A percentile compares a stretch with the other conserved stretches of the same genome.
Conservation (phyloP, 2,797 vertebrate species). For the Enteromius afrohamiltoni region DNA sequence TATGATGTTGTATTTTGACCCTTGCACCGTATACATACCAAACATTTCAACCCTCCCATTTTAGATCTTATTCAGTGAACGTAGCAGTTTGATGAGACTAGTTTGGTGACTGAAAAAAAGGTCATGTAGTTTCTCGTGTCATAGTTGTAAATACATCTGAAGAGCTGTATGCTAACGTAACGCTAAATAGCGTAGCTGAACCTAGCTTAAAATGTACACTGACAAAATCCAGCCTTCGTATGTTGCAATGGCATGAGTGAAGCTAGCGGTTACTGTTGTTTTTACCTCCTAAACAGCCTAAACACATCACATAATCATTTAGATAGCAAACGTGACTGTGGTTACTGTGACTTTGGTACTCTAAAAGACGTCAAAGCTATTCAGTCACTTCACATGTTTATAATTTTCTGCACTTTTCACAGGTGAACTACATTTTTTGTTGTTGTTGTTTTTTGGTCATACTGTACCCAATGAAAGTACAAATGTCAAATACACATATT, state of each 20-base stretch:
- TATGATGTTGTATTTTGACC: conserved; percentile 57
- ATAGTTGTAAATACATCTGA: conserved; percentile 35
- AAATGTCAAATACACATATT: background rate
- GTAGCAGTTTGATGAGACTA: conserved; percentile 17
- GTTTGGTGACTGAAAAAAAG: conserved; percentile 5
- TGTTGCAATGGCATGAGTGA: conserved; percentile 29
- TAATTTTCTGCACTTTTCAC: conserved; percentile 1
- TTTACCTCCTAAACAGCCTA: conserved; percentile 33
- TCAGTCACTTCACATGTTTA: conserved; percentile 22
- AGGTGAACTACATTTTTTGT: background rate
- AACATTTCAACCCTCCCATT: conserved; percentile 35
- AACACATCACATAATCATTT: conserved; percentile 7
- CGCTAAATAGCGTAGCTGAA: conserved; percentile 28
- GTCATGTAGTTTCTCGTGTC: conserved; percentile 2
- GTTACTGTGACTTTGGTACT: conserved; percentile 37
- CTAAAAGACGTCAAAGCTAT: conserved; percentile 19
- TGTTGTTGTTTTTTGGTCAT: conserved; percentile 2
- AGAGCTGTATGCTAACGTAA: conserved; percentile 26
- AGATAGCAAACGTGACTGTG: conserved; percentile 3
- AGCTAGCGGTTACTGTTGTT: conserved; percentile 15
- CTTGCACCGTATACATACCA: conserved; percentile 17
- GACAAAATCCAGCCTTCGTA: conserved; percentile 40
- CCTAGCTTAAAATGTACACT: conserved; percentile 21
- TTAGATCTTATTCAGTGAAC: conserved; percentile 20
- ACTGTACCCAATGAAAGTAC: background rate